These are phyloP conservation scores for Stramonita haemastoma DNA, from an alignment of 2,888 invertebrate species.

Conservation along the genomic window DNA sequence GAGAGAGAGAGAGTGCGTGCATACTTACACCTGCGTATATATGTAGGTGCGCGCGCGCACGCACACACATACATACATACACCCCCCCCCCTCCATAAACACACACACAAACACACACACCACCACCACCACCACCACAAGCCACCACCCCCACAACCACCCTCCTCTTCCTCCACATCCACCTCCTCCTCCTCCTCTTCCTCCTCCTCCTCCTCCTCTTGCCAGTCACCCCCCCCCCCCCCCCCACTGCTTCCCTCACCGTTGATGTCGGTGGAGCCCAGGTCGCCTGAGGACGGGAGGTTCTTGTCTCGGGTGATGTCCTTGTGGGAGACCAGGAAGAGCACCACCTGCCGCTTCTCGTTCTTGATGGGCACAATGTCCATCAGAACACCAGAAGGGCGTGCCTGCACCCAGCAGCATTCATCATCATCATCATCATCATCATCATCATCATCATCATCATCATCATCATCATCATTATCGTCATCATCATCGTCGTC, in stretches of 20 bases:
- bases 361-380: slow-evolving; percentile 99
- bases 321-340: slow-evolving; percentile 97
- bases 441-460: not conserved
- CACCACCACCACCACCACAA: too few relatives aligned
- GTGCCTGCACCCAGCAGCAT: slow-evolving; percentile 86
- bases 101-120: too few relatives aligned
- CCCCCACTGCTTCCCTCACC: too few relatives aligned
- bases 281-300: slow-evolving; percentile 26
- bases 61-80: too few relatives aligned
- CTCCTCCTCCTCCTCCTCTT: not conserved
- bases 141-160: too few relatives aligned
- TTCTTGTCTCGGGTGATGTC: slow-evolving; percentile 87
- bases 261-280: slow-evolving; percentile 47
- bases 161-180: not conserved
- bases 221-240: not conserved
- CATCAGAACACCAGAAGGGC: slow-evolving; percentile 95
- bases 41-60: too few relatives aligned
- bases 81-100: too few relatives aligned
- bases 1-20: not conserved
- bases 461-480: too few relatives aligned
- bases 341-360: slow-evolving; percentile 96
- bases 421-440: not conserved
- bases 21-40: too few relatives aligned
- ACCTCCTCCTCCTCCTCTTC: too few relatives aligned
- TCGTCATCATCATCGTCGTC: too few relatives aligned